Evolutionary conservation across 2,888 invertebrate genomes (phyloP), one percentile per base, ranked within the genome.

Genomic region (Meta bourneti): DNA sequence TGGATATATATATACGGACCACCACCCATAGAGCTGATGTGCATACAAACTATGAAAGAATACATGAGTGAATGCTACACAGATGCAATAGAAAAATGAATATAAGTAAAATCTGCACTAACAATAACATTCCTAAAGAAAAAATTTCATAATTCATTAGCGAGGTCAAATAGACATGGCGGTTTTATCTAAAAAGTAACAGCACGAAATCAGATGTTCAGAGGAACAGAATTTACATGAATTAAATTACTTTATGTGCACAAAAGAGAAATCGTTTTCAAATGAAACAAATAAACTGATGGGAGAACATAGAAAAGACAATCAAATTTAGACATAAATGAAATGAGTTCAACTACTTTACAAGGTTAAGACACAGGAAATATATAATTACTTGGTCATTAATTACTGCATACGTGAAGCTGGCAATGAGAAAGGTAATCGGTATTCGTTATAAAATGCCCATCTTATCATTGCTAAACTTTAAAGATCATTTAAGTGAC

Each of bases 91-190:
- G 34, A 34, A 34, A 34, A 34, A 34, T 4, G 34, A 34, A 34
- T 34, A 1, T 1, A 34, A 34, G 34, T 34, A 34, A 34, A 34
- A 34, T 34, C 34, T 34, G 34, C 34, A 34, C 75, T 2, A 8
- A 75, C 49, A 34, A 48, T 75, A 48, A 9, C 75, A 48, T 16
- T 75, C 34, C 49, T 34, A 78, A 8, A 19, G 19, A 78, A 48
- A 78, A 78, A 78, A 52, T 16, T n/a, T 49, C 51, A 13, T 48
- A 84, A 75, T 84, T 84, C 75, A 74, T 16, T 75, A 75, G 84
- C 79, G 87, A 87, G 87, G 87, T 87, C 87, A 87, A 79, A 49
- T 79, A 87, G 87, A 87, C 87, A 87, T 87, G 87, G 87, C 87
- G 87, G 87, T 75, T 84, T 84, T 52, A 71, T 52, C 74, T 75